Base-by-base conservation (phyloP, 2,888 invertebrate species). In the Hyles lineata region DNA sequence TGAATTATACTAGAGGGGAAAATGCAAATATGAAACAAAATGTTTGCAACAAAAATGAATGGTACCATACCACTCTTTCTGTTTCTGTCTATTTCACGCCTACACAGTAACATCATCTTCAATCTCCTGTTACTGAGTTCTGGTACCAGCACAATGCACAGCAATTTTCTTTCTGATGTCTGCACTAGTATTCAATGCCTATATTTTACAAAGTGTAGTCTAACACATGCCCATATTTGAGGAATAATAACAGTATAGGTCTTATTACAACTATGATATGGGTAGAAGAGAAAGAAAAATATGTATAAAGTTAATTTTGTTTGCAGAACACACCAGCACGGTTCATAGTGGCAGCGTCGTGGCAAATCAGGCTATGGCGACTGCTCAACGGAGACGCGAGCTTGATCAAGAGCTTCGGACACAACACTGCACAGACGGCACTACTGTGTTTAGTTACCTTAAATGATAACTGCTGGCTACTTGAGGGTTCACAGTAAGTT, bases 401-500 rank as follows among this genome's bases (percentile, higher is more conserved):
- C 0, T 71, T 92, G 0, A 73, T 93, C 11, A 91, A 87, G 78
- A 89, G 87, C 17, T 78, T 94, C 0, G 93, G 94, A 1, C 93
- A 93, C 78, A 93, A 88, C n/a, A 87, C 90, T 0, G 83, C 92
- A 0, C 87, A 90, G 11, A 85, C 87, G 0, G 91, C 90, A 0
- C 70, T 93, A 15, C 76, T 94, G 9, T 80, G 85, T 0, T 72
- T 94, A 11, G 89, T 90, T 0, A 81, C 78, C 0, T 70, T 90
- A 1, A 88, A 87, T 0, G 85, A 90, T 59, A 81, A 84, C 0
- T 87, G 90, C 75, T 94, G 92, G 92, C 84, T 93, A 1, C 87
- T 94, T 50, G 91, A 93, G 74, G 94, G 94, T 0, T 93, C 93
- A 77, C 91, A 90, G 94, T 94, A 73, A 90, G 94, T 91, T 59